Conservation (phyloP, 64 coral and sea anemone genomes). For the Stichodactyla helianthus region DNA sequence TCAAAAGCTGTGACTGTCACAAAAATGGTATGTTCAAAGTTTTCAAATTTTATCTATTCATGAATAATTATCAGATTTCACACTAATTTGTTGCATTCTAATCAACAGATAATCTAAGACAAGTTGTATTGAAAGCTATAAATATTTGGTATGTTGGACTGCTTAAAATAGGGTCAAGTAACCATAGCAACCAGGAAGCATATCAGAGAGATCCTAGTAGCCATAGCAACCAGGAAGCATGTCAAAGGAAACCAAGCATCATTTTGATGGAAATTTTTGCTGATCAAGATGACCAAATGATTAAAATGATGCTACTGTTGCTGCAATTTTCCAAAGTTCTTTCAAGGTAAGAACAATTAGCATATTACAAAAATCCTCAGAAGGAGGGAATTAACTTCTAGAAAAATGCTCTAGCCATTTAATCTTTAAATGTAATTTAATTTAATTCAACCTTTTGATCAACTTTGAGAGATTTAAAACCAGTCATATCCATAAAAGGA, state of each 20-base stretch:
- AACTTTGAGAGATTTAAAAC: no score
- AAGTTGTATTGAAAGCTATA: neutral
- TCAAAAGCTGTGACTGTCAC: neutral
- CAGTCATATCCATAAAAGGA: no score
- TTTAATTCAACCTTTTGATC: no score
- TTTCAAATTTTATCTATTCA: neutral
- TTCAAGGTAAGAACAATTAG: neutral
- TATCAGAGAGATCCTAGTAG: neutral
- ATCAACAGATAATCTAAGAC: neutral
- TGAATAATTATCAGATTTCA: neutral
- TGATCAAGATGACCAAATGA: conserved; percentile 95
- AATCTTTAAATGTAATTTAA: no score
- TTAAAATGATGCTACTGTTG: conserved; percentile 50
- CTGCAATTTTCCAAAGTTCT: conserved; percentile 51
- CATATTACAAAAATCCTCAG: neutral
- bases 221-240: neutral
- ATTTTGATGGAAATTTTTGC: conserved; percentile 51
- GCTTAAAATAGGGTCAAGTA: neutral
- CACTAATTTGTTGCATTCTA: neutral
- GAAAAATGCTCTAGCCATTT: no score
- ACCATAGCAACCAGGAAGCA: neutral
- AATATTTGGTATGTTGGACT: neutral
- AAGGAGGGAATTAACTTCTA: no score
- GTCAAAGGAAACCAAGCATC: neutral
- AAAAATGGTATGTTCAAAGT: neutral